Evolutionary conservation across 1,140 invertebrate species (phyloP).

Genomic region (Drosophila orena): DNA sequence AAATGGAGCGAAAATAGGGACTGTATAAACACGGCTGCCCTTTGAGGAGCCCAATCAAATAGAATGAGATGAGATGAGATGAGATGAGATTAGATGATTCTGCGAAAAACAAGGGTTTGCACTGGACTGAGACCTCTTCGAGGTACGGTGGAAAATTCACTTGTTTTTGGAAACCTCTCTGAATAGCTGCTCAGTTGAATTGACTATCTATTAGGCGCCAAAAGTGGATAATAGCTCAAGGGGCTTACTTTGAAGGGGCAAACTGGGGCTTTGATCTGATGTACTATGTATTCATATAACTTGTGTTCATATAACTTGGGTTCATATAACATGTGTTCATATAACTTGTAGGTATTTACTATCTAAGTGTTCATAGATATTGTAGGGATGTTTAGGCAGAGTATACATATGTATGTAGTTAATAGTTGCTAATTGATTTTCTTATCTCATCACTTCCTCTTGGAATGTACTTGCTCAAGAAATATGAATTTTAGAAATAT

Average conservation of each 20-base stretch:
- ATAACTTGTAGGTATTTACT: too few species aligned
- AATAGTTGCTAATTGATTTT: conserved; percentile 16
- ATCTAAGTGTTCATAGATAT: background rate
- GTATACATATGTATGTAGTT: background rate
- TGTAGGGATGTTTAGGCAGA: background rate
- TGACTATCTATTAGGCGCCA: background rate
- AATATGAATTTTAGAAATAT: background rate
- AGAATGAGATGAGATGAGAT: conserved; percentile 17
- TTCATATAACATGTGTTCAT: too few species aligned
- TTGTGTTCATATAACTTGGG: too few species aligned
- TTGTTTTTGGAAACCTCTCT: background rate
- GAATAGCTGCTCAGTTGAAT: conserved; percentile 5
- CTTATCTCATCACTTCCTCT: conserved; percentile 19
- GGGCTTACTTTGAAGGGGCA: too few species aligned
- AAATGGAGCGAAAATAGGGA: conserved; percentile 39
- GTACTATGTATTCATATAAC: too few species aligned
- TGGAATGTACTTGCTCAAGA: background rate
- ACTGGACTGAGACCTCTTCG: background rate
- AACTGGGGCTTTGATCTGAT: background rate
- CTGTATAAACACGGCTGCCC: conserved; percentile 19
- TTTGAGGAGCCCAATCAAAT: conserved; percentile 20
- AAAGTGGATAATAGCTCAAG: background rate
- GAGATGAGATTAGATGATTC: conserved; percentile 17
- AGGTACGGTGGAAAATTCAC: background rate
- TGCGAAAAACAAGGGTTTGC: background rate